Evolutionary conservation across 2,888 invertebrate species (phyloP).

Genomic region (Pimpla rufipes): DNA sequence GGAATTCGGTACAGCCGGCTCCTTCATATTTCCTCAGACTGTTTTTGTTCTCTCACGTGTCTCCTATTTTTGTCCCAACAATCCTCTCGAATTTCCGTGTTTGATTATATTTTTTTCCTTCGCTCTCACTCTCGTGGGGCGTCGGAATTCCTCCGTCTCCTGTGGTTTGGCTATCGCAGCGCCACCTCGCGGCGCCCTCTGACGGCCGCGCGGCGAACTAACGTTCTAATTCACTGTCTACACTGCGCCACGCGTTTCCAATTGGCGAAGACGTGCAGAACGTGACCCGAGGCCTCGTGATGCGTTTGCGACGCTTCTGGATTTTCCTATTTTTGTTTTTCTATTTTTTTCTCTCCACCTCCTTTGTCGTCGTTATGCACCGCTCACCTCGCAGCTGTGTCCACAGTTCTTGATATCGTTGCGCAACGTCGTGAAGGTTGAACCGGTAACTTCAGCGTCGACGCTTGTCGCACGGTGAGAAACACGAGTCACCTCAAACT

Average conservation of each 20-base stretch:
- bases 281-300: background rate
- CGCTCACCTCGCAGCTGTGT: constrained; percentile 5
- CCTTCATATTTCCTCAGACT: constrained; percentile 74
- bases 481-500: constrained; percentile 1
- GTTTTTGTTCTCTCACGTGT: constrained; percentile 65
- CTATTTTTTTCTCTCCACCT: constrained; percentile 16
- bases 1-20: constrained; percentile 76
- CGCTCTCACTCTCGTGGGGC: background rate
- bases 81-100: background rate
- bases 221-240: background rate
- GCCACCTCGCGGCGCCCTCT: background rate
- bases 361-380: constrained; percentile 9
- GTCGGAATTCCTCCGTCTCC: background rate
- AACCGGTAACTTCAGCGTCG: no score
- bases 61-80: background rate
- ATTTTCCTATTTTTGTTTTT: constrained; percentile 26
- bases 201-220: background rate
- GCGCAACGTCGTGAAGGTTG: background rate
- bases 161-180: background rate
- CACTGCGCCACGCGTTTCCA: background rate
- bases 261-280: background rate
- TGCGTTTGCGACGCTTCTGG: background rate
- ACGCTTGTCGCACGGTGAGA: background rate
- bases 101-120: background rate
- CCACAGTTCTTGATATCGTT: constrained; percentile 21